Base-by-base conservation (phyloP, 2,888 invertebrate species). In the Hyppa rectilinea region DNA sequence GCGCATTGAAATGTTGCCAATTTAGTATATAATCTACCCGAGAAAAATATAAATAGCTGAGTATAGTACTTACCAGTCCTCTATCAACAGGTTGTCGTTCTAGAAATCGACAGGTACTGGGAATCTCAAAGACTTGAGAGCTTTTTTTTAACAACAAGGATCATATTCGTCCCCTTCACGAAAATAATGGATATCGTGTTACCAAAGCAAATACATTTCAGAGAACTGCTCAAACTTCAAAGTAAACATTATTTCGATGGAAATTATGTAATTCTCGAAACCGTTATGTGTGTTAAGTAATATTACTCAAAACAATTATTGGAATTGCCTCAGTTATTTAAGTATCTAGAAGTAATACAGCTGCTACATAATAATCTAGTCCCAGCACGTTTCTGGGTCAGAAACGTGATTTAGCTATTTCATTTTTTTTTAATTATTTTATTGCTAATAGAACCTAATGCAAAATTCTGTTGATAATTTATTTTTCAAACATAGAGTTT, bases 1-100 rank as follows among this genome's bases (percentile, higher is more conserved):
- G 53, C 47, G 6, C 26, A 63, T 85, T 83, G 77, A 74, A 83
- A 72, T 74, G 73, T 80, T 83, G 85, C 81, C 83, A 83, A 80
- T 76, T 70, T 52, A 74, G 55, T 72, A 60, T 74, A 71, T 60
- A 17, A 73, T 75, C 38, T 73, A 75, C 72, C 76, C 52, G 26
- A 66, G 49, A 75, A 66, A 71, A 59, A 49, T 53, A 55, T 50
- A 45, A 38, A 71, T 20, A 34, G 7, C 5, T 53, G 55, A 31
- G 23, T 40, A 43, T 29, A 34, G 31, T 31, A 61, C n/a, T n/a
- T n/a, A n/a, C 14, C 31, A 26, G 43, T 47, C 55, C 62, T 60
- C 26, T 29, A 36, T 40, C 47, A 31, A 31, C 40, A 36, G 60
- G 47, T 65, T 40, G n/a, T 53, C 31, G 43, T 81, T 84, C 71